phyloP scores from a whole-genome alignment of 2,888 invertebrate genomes.

The Malthinus seriepunctatus region DNA sequence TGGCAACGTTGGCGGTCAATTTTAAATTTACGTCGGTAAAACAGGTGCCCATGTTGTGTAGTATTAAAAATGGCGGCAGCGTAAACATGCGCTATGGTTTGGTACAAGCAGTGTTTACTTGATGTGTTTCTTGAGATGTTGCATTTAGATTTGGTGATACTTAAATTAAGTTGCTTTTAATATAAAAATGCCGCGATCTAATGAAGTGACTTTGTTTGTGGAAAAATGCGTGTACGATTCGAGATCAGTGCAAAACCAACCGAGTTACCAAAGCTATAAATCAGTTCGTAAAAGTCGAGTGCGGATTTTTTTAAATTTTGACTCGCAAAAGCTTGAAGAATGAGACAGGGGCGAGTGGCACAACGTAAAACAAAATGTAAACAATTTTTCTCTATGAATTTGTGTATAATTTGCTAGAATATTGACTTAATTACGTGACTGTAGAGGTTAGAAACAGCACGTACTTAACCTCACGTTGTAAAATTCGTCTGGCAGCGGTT shows the following conservation, averaged over 20 bases:
- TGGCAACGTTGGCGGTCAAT: constrained; percentile 25
- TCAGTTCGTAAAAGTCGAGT: constrained; percentile 40
- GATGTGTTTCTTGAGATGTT: constrained; percentile 55
- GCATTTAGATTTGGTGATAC: constrained; percentile 39
- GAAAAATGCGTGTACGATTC: constrained; percentile 37
- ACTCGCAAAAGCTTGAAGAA: constrained; percentile 51
- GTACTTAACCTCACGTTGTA: constrained; percentile 44
- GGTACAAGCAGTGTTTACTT: constrained; percentile 58
- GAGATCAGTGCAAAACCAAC: constrained; percentile 40
- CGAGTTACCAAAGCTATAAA: constrained; percentile 42
- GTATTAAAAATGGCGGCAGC: constrained; percentile 49
- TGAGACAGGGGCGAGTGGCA: constrained; percentile 61
- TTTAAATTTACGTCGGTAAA: constrained; percentile 38
- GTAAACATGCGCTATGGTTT: constrained; percentile 54
- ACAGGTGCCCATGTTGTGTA: constrained; percentile 38
- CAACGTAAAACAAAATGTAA: constrained; percentile 62
- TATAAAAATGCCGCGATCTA: constrained; percentile 41
- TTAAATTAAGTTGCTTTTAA: constrained; percentile 38
- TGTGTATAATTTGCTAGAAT: constrained; percentile 26
- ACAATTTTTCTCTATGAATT: constrained; percentile 35
- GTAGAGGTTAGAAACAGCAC: constrained; percentile 46
- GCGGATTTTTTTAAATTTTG: constrained; percentile 49
- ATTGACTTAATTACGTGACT: constrained; percentile 33
- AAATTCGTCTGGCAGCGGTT: constrained; percentile 32
- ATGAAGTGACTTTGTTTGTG: constrained; percentile 38